Conservation (phyloP, 2,113 vertebrate species). For the Synchiropus splendidus region DNA sequence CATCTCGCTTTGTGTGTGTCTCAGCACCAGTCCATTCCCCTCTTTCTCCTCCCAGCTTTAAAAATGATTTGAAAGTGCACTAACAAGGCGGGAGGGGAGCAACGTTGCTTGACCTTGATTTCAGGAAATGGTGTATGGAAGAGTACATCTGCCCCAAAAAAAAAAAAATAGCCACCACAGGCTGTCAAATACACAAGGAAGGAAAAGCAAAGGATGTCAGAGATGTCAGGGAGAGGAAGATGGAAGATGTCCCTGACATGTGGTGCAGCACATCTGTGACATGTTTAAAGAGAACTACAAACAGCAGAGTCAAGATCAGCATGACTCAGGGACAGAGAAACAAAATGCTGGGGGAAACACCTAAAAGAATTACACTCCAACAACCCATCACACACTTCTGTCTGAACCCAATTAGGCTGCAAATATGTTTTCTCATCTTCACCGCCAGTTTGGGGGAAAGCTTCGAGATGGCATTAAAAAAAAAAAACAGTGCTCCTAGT, state of each 20-base stretch:
- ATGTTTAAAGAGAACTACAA: too few species aligned
- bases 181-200: slow-evolving; percentile 21
- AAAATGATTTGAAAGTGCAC: slow-evolving; percentile 22
- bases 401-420: slow-evolving; percentile 44
- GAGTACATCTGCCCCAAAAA: background rate
- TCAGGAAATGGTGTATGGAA: slow-evolving; percentile 3
- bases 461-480: background rate
- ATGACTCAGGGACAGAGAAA: slow-evolving; percentile 7
- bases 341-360: slow-evolving; percentile 1
- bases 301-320: too few species aligned
- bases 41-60: slow-evolving; percentile 13
- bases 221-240: background rate
- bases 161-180: slow-evolving; percentile 2
- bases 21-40: slow-evolving; percentile 9
- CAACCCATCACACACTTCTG: slow-evolving; percentile 11
- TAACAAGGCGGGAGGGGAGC: slow-evolving; percentile 12
- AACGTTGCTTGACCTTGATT: slow-evolving; percentile 17
- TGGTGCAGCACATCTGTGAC: too few species aligned
- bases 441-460: too few species aligned
- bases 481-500: slow-evolving; percentile 5
- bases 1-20: slow-evolving; percentile 24
- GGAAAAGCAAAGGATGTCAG: background rate
- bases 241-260: too few species aligned
- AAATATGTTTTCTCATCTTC: slow-evolving; percentile 25
- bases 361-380: slow-evolving; percentile 4